These are phyloP conservation scores for Dusona sp. DNA, from an alignment of 2,888 invertebrate species.

Conservation along the genomic window DNA sequence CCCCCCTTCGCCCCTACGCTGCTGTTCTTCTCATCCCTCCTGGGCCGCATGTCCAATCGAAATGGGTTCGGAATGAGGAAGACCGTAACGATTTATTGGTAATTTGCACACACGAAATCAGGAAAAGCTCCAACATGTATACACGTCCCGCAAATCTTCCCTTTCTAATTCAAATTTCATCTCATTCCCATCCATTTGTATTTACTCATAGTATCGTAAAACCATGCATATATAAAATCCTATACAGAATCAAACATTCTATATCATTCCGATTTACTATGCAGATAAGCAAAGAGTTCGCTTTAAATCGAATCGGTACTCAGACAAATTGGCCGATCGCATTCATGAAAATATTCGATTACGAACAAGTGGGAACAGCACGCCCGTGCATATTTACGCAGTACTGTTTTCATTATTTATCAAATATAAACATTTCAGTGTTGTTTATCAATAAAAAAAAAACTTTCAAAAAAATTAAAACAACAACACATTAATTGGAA, in stretches of 20 bases:
- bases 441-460: not conserved
- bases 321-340: constrained; percentile 1
- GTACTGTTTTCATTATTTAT: not conserved
- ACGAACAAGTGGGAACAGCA: not conserved
- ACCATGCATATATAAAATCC: not conserved
- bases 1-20: not conserved
- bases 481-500: too few species aligned
- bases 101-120: constrained; percentile 61
- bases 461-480: not conserved
- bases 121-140: constrained; percentile 38
- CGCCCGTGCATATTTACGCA: not conserved
- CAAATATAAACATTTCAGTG: not conserved
- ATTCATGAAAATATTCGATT: not conserved
- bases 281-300: not conserved
- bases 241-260: not conserved
- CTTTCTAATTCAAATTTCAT: constrained; percentile 41
- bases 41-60: constrained; percentile 52
- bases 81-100: constrained; percentile 64
- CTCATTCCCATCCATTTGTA: not conserved
- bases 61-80: constrained; percentile 52
- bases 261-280: not conserved
- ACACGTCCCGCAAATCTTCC: constrained; percentile 10
- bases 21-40: constrained; percentile 2
- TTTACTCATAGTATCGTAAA: not conserved
- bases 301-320: constrained; percentile 5